A percentile compares a stretch with the other conserved stretches of the same genome.
phyloP scores from a whole-genome alignment of 1,140 invertebrate genomes.

The Proctacanthus coquilletti region DNA sequence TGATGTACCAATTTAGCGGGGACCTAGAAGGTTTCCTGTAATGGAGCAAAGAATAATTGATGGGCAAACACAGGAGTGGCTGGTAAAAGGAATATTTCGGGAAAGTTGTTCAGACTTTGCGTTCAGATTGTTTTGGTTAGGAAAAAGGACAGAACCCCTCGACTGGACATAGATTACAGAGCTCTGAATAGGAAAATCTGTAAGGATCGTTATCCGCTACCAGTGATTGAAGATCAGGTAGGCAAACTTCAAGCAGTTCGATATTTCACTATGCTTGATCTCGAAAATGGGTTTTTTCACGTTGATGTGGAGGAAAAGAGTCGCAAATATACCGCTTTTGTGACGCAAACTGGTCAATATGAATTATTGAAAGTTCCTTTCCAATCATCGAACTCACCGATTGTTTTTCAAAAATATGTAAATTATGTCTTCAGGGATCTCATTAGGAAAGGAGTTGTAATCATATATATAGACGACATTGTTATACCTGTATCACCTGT shows the following conservation, averaged over 20 bases:
- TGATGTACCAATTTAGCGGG: conserved; percentile 12
- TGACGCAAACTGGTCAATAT: conserved; percentile 5
- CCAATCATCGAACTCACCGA: conserved; percentile 15
- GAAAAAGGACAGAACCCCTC: conserved; percentile 13
- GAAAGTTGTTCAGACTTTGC: conserved; percentile 9
- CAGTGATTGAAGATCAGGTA: conserved; percentile 20
- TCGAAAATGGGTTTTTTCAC: conserved; percentile 11
- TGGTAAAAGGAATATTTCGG: conserved; percentile 4
- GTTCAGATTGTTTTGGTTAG: conserved; percentile 16
- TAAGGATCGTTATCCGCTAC: conserved; percentile 15
- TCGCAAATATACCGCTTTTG: conserved; percentile 6
- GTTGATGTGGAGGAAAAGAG: not conserved
- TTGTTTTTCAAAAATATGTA: conserved; percentile 18
- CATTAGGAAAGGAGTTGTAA: conserved; percentile 1
- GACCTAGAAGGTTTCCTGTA: conserved; percentile 15
- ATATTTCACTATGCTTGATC: conserved; percentile 15
- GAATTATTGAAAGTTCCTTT: conserved; percentile 32
- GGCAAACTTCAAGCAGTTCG: conserved; percentile 9
- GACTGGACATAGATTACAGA: conserved; percentile 15
- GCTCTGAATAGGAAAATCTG: conserved; percentile 12
- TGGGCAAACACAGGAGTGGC: conserved; percentile 13
- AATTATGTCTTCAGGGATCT: conserved; percentile 6
- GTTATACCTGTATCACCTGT: conserved; percentile 10
- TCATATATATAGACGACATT: conserved; percentile 8
- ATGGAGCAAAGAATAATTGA: conserved; percentile 17